These are phyloP conservation scores for Amorpha juglandis DNA, from an alignment of 2,888 invertebrate genomes.

Conservation along the genomic window DNA sequence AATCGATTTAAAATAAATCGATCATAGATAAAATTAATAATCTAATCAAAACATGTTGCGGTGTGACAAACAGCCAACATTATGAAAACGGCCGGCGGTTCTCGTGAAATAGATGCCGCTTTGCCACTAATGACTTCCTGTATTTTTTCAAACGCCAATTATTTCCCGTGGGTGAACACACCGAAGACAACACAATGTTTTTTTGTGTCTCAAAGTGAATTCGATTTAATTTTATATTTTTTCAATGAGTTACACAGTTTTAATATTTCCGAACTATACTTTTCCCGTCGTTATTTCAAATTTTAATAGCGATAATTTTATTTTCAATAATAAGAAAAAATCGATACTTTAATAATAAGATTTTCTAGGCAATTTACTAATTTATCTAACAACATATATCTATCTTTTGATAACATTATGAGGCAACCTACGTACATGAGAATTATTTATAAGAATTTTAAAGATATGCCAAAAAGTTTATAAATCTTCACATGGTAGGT, in stretches of 20 bases:
- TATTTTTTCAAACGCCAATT: constrained; percentile 79
- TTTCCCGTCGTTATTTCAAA: constrained; percentile 23
- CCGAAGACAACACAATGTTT: constrained; percentile 62
- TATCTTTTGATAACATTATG: too few relatives aligned
- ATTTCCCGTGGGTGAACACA: constrained; percentile 74
- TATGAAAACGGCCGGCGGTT: constrained; percentile 51
- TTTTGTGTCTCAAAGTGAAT: constrained; percentile 48
- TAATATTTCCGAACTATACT: constrained; percentile 21
- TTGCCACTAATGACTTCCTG: constrained; percentile 82
- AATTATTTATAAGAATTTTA: too few relatives aligned
- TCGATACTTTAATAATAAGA: too few relatives aligned
- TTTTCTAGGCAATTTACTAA: not conserved
- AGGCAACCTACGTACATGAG: too few relatives aligned
- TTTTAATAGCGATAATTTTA: constrained; percentile 1
- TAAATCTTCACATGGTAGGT: too few relatives aligned
- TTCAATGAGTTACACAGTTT: constrained; percentile 25
- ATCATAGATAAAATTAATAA: too few relatives aligned
- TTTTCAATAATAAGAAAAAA: not conserved
- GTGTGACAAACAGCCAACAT: constrained; percentile 59
- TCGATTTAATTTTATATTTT: constrained; percentile 52
- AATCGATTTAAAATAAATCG: too few relatives aligned
- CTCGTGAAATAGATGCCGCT: constrained; percentile 76
- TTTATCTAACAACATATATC: not conserved
- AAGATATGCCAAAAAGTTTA: too few relatives aligned
- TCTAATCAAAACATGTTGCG: constrained; percentile 37